Evolutionary conservation across 2,888 invertebrate genomes (phyloP).

Genomic region (Cryptocheilus praepositus): DNA sequence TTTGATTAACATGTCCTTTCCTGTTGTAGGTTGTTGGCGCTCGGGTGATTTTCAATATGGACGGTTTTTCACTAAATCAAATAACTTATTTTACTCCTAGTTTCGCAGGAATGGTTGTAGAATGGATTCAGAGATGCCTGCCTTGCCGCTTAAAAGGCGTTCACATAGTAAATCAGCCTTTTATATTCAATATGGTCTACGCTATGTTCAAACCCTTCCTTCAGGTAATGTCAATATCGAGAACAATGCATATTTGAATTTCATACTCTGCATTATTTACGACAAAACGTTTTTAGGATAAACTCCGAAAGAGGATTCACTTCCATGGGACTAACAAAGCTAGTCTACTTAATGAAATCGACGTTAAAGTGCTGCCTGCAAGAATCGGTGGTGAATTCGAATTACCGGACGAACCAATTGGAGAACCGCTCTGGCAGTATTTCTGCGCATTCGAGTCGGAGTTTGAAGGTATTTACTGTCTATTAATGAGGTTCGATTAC

Average conservation of each 20-base stretch:
- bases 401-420: constrained; percentile 78
- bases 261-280: background rate
- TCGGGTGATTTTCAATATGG: constrained; percentile 85
- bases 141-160: constrained; percentile 89
- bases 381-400: constrained; percentile 83
- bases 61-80: constrained; percentile 84
- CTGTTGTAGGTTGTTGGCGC: constrained; percentile 80
- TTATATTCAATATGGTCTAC: constrained; percentile 90
- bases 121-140: constrained; percentile 88
- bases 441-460: constrained; percentile 81
- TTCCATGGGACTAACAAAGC: constrained; percentile 85
- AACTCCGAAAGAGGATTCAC: constrained; percentile 84
- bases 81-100: constrained; percentile 86
- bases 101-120: constrained; percentile 83
- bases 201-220: constrained; percentile 92
- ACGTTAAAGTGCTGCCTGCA: constrained; percentile 78
- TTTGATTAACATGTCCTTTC: background rate
- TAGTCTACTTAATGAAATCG: constrained; percentile 65
- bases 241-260: background rate
- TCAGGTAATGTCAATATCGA: constrained; percentile 52
- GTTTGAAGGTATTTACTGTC: constrained; percentile 78
- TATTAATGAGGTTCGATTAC: too few species aligned
- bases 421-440: constrained; percentile 82
- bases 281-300: constrained; percentile 78
- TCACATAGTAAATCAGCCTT: constrained; percentile 92